Conservation (phyloP, 2,113 vertebrate species). For the Forbesichthys papilliferus region DNA sequence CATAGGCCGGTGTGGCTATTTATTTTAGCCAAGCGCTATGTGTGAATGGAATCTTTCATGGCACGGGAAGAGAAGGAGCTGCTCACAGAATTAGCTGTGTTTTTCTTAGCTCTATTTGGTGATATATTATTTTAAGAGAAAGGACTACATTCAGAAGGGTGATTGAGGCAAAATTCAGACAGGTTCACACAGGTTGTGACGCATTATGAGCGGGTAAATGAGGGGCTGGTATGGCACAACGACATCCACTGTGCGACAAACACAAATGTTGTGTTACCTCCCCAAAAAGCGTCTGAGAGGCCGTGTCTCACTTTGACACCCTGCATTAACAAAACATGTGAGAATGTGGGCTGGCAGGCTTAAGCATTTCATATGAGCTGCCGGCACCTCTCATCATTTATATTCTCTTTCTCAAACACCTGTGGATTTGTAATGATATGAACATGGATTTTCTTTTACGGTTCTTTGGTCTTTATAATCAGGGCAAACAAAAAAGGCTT, state of each 20-base stretch:
- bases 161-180: slow-evolving; percentile 59
- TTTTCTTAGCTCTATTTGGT: slow-evolving; percentile 74
- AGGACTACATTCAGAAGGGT: slow-evolving; percentile 61
- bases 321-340: not conserved
- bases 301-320: not conserved
- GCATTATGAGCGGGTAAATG: slow-evolving; percentile 45
- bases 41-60: slow-evolving; percentile 77
- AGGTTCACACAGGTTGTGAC: slow-evolving; percentile 38
- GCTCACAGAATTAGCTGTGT: slow-evolving; percentile 73
- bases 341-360: slow-evolving; percentile 33
- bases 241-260: slow-evolving; percentile 17
- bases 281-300: not conserved
- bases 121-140: slow-evolving; percentile 75
- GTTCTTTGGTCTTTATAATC: slow-evolving; percentile 38
- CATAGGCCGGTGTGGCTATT: slow-evolving; percentile 37
- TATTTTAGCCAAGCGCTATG: slow-evolving; percentile 56
- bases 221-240: slow-evolving; percentile 38
- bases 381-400: slow-evolving; percentile 38
- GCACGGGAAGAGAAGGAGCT: slow-evolving; percentile 68
- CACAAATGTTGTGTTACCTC: no score
- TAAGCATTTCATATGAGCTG: slow-evolving; percentile 49
- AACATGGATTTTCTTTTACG: slow-evolving; percentile 36
- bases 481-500: slow-evolving; percentile 62
- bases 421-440: slow-evolving; percentile 59
- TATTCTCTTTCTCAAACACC: slow-evolving; percentile 61